phyloP scores from a whole-genome alignment of 1,140 invertebrate species.

The Zaprionus inermis region DNA sequence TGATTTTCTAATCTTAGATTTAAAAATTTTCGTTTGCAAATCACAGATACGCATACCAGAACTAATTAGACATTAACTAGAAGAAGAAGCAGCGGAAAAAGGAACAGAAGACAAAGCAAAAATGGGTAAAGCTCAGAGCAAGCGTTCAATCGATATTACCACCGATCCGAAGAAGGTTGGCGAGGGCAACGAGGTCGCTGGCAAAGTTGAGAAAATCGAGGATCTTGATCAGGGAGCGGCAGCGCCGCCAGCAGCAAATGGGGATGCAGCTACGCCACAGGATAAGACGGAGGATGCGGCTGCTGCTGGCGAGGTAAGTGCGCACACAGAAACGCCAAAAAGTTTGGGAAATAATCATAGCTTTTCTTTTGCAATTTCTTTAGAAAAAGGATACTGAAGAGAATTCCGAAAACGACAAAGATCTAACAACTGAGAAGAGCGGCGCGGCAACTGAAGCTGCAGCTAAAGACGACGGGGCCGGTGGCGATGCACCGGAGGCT shows the following conservation, averaged over 20 bases:
- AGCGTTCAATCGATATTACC: slow-evolving; percentile 92
- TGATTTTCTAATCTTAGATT: slow-evolving; percentile 24
- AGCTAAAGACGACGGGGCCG: slow-evolving; percentile 77
- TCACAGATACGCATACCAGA: slow-evolving; percentile 33
- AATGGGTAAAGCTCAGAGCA: slow-evolving; percentile 93
- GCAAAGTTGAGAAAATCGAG: slow-evolving; percentile 90
- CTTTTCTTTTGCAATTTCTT: background rate
- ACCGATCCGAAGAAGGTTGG: slow-evolving; percentile 91
- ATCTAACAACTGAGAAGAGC: slow-evolving; percentile 87
- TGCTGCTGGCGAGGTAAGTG: slow-evolving; percentile 66
- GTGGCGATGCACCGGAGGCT: slow-evolving; percentile 67
- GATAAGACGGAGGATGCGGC: slow-evolving; percentile 83
- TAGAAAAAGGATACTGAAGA: slow-evolving; percentile 88
- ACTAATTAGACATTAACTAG: slow-evolving; percentile 62
- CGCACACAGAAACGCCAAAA: background rate
- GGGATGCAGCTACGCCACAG: slow-evolving; percentile 87
- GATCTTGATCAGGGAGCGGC: slow-evolving; percentile 88
- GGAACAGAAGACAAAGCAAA: slow-evolving; percentile 41
- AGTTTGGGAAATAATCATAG: background rate
- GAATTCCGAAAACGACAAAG: slow-evolving; percentile 87
- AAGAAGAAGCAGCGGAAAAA: slow-evolving; percentile 12
- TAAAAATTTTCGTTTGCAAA: slow-evolving; percentile 27
- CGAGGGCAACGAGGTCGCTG: slow-evolving; percentile 88
- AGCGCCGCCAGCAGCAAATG: slow-evolving; percentile 86
- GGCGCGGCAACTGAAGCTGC: slow-evolving; percentile 47